A percentile compares a stretch with the other conserved stretches of the same genome.
Evolutionary conservation across 2,113 vertebrate species (phyloP).

Genomic region (Eupsittula cactorum): DNA sequence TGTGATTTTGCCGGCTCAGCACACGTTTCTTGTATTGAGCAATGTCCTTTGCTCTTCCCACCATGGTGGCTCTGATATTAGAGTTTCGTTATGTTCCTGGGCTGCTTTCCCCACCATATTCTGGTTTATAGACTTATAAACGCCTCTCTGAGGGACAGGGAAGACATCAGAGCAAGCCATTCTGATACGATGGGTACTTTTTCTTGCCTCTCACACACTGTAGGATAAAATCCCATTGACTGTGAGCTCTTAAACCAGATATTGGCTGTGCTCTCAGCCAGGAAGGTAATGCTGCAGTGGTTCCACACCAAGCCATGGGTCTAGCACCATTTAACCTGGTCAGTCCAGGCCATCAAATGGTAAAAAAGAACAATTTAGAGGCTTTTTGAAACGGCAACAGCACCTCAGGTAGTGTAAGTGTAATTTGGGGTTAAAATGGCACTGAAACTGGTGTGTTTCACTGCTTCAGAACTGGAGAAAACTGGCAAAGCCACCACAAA

Average conservation of each 20-base stretch:
- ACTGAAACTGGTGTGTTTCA: not conserved
- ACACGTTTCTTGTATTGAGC: conserved; percentile 3
- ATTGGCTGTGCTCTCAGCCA: not conserved
- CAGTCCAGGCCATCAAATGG: not conserved
- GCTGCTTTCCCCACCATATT: not conserved
- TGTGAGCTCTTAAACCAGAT: not conserved
- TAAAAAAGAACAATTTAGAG: not conserved
- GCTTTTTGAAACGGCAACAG: not conserved
- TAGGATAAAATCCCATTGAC: not conserved
- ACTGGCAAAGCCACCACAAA: not conserved
- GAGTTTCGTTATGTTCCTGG: conserved; percentile 20
- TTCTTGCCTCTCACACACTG: not conserved
- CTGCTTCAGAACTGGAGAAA: not conserved
- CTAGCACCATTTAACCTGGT: no score
- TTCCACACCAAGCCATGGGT: not conserved
- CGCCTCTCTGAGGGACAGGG: not conserved
- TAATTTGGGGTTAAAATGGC: not conserved
- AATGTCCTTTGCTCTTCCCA: conserved; percentile 23
- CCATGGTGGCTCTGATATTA: not conserved
- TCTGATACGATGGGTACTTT: not conserved
- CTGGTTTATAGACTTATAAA: not conserved
- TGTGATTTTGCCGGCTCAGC: conserved; percentile 23
- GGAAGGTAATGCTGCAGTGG: not conserved
- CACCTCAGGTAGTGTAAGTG: not conserved
- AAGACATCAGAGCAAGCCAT: fast-evolving